Evolutionary conservation across 1,140 invertebrate genomes (phyloP), one percentile per base, ranked within the genome.

Genomic region (Ridgeia piscesae): DNA sequence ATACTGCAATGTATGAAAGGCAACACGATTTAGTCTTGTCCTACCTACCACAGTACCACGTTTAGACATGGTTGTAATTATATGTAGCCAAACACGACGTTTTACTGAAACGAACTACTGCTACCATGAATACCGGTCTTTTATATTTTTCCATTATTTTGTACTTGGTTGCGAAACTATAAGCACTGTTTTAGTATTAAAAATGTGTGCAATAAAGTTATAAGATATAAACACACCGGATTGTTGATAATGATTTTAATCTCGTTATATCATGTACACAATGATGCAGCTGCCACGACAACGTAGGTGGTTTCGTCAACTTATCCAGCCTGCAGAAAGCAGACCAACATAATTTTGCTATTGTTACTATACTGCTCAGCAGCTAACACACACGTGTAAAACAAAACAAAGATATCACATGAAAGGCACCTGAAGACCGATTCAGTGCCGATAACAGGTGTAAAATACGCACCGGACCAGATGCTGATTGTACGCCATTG

Each of bases 401-500:
- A 77, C 58, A 77, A 77, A 77, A 77, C 58, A 77, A 77, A 31
- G 58, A 77, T 77, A 77, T 77, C 58, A 77, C 58, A 77, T 77
- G 27, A 42, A 77, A 77, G 58, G 58, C 58, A 77, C 27, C 58
- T 77, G 58, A 77, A 77, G 27, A 77, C 58, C 11, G 58, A 77
- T 77, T 31, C 58, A 4, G 58, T 77, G 17, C 58, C 58, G 27
- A 77, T 21, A 77, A 77, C 58, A 77, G 58, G 17, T 77, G 58
- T 77, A 77, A 21, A 77, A 77, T 77, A 77, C 27, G 58, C 4
- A 77, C 27, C 27, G 11, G 17, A 77, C 58, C 58, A 77, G 58
- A 77, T 77, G 58, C 58, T 77, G 58, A 77, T 77, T 77, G 58
- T 77, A 77, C 58, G 58, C 27, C 58, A 77, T 77, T 42, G 42